A percentile compares a stretch with the other conserved stretches of the same genome.
Conservation (phyloP, 1,140 invertebrate species). For the Branchinecta lynchi region DNA sequence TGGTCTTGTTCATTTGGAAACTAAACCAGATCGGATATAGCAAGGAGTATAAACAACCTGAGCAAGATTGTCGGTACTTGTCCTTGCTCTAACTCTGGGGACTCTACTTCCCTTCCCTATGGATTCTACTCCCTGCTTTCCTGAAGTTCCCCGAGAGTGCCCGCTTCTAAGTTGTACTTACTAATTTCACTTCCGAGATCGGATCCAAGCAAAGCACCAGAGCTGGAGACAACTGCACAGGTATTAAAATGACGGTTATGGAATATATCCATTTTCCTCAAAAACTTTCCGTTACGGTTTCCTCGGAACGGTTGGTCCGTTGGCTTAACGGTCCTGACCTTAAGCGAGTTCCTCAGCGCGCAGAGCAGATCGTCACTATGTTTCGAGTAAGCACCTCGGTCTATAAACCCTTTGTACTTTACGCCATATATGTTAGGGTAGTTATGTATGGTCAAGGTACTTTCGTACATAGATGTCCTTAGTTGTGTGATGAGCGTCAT, state of each 20-base stretch:
- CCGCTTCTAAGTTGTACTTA: not conserved
- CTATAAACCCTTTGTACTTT: not conserved
- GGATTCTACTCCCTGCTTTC: too few relatives aligned
- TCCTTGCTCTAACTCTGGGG: too few relatives aligned
- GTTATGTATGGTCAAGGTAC: not conserved
- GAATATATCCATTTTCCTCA: not conserved
- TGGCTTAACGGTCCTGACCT: not conserved
- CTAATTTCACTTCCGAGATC: not conserved
- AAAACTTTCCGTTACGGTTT: not conserved
- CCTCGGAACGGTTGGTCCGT: not conserved
- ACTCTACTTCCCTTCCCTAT: too few relatives aligned
- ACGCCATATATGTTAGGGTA: slow-evolving; percentile 1
- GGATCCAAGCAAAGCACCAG: not conserved
- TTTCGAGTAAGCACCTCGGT: not conserved
- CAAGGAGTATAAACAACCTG: too few relatives aligned
- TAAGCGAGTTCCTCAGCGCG: not conserved
- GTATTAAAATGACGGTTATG: not conserved
- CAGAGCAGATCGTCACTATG: not conserved
- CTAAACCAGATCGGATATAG: too few relatives aligned
- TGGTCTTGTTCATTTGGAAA: too few relatives aligned
- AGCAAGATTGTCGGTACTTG: too few relatives aligned
- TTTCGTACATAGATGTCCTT: slow-evolving; percentile 4
- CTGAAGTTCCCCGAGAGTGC: too few relatives aligned
- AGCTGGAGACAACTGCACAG: not conserved
- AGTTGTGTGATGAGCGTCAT: not conserved